phyloP scores from a whole-genome alignment of 2,888 invertebrate species.

The Idaea dimidiata region DNA sequence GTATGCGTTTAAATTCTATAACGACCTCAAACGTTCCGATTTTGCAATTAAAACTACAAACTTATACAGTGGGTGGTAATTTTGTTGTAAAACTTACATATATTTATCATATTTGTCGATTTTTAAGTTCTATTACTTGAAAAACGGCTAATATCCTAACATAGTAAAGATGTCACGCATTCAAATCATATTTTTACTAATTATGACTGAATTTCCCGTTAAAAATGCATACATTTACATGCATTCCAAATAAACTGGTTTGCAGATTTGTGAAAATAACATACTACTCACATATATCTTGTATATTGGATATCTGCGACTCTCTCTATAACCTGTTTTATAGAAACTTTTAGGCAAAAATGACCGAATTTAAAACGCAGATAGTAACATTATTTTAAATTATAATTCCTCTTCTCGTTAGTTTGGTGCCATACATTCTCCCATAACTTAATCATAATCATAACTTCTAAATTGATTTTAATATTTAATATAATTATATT shows the following conservation, averaged over 20 bases:
- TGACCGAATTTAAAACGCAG: neutral
- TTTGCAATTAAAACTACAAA: conserved; percentile 25
- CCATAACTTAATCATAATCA: neutral
- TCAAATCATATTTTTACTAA: neutral
- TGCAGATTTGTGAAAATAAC: neutral
- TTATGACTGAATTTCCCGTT: neutral
- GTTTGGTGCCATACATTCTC: neutral
- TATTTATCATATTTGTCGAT: conserved; percentile 32
- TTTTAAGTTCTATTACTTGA: conserved; percentile 16
- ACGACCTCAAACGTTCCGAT: conserved; percentile 22
- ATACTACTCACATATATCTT: neutral
- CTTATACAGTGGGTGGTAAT: conserved; percentile 36
- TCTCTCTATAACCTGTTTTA: neutral
- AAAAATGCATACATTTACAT: neutral
- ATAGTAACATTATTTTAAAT: no score
- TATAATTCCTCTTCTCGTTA: neutral
- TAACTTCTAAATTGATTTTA: neutral
- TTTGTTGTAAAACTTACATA: conserved; percentile 19
- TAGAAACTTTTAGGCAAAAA: neutral
- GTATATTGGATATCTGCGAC: neutral
- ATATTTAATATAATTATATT: neutral
- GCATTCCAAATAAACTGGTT: neutral
- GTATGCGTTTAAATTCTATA: conserved; percentile 16
- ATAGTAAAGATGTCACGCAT: conserved; percentile 1
- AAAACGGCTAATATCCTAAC: conserved; percentile 17